Evolutionary conservation across 2,888 invertebrate species (phyloP).

Genomic region (Seladonia tumulorum): DNA sequence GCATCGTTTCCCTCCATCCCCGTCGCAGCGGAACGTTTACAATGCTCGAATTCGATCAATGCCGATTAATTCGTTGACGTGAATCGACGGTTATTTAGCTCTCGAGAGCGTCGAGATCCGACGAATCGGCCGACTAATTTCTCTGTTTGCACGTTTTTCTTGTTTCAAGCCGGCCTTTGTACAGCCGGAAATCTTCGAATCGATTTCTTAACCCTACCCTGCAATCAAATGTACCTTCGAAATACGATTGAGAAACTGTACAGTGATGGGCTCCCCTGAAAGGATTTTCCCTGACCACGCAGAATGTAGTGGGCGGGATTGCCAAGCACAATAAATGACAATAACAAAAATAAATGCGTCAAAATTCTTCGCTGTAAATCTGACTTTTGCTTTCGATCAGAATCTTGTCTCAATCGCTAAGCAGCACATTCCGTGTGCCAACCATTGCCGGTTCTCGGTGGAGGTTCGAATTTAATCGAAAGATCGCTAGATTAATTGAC

Average conservation of each 20-base stretch:
- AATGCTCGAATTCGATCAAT: background rate
- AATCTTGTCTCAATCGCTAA: no score
- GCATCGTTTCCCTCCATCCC: background rate
- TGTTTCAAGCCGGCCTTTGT: background rate
- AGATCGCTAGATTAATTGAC: background rate
- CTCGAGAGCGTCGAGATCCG: background rate
- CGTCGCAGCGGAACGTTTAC: background rate
- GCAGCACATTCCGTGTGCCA: no score
- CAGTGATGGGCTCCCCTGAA: no score
- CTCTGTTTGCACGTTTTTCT: background rate
- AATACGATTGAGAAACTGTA: no score
- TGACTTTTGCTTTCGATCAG: no score
- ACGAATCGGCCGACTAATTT: background rate
- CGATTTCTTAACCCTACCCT: background rate
- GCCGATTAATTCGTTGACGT: slow-evolving; percentile 9
- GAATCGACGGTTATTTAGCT: background rate
- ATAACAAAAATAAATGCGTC: no score
- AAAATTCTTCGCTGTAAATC: no score
- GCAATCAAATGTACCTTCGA: no score
- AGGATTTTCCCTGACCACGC: no score
- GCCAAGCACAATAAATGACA: background rate
- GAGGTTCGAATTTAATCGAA: no score
- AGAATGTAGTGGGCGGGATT: no score
- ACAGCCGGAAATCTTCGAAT: background rate
- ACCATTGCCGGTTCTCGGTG: no score